Evolutionary conservation across 2,797 vertebrate genomes (phyloP).

Genomic region (Arremon brunneinucha): DNA sequence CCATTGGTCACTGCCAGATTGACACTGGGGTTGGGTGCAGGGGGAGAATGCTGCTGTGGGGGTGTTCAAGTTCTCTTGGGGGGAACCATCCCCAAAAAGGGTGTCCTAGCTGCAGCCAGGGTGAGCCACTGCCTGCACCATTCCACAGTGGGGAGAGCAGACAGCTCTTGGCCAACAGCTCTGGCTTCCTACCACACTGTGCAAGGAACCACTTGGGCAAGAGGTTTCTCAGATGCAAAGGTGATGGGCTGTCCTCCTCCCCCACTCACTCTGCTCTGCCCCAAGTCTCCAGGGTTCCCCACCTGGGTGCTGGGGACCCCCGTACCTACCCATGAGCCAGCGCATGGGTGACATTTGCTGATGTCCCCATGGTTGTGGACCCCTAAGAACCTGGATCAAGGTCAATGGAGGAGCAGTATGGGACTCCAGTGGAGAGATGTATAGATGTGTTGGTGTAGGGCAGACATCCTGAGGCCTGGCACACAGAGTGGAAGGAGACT

Average conservation of each 20-base stretch:
- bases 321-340: accelerated
- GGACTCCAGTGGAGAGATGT: neutral
- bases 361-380: neutral
- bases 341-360: neutral
- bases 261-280: neutral
- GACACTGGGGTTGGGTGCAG: neutral
- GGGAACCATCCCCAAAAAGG: neutral
- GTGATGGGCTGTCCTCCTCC: neutral
- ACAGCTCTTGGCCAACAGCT: neutral
- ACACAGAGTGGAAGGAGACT: neutral
- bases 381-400: neutral
- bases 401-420: neutral
- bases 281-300: accelerated
- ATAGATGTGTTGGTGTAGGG: neutral
- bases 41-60: neutral
- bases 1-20: accelerated
- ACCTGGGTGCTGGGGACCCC: neutral
- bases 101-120: neutral
- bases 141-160: neutral
- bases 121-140: neutral
- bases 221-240: neutral
- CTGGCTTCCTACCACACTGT: neutral
- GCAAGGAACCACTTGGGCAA: neutral
- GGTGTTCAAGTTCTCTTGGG: neutral
- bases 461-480: neutral